Percentiles rank a stretch among this genome's conserved stretches.
phyloP scores from a whole-genome alignment of 2,888 invertebrate genomes.

The Chymomyza caudatula region DNA sequence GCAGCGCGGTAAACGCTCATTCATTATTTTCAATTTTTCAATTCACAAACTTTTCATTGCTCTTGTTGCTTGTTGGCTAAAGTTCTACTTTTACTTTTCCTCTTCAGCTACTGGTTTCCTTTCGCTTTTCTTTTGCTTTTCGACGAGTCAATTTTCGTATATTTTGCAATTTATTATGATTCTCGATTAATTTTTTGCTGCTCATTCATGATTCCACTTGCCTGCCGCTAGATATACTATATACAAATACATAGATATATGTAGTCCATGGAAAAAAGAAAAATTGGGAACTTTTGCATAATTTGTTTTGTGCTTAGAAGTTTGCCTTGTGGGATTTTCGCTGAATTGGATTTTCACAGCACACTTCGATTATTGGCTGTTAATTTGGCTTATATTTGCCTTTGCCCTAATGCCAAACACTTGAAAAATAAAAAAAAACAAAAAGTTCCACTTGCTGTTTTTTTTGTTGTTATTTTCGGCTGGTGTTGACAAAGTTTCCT shows the following conservation, averaged over 20 bases:
- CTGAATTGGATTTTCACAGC: slow-evolving; percentile 37
- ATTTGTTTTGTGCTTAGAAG: slow-evolving; percentile 11
- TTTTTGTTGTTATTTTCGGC: slow-evolving; percentile 22
- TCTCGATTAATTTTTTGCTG: slow-evolving; percentile 57
- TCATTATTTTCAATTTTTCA: slow-evolving; percentile 70
- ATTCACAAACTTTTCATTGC: slow-evolving; percentile 53
- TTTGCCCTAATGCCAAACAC: neutral
- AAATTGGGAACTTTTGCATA: slow-evolving; percentile 31
- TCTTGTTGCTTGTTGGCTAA: slow-evolving; percentile 18
- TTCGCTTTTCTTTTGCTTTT: neutral
- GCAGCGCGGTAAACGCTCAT: slow-evolving; percentile 39
- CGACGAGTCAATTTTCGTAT: slow-evolving; percentile 54
- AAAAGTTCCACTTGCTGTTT: slow-evolving; percentile 7
- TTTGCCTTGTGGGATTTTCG: slow-evolving; percentile 1
- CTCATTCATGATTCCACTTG: slow-evolving; percentile 3
- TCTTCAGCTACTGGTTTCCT: slow-evolving; percentile 6
- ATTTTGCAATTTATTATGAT: slow-evolving; percentile 70
- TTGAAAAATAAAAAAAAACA: slow-evolving; percentile 6
- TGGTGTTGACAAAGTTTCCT: neutral
- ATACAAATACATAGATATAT: neutral
- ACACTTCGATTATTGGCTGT: slow-evolving; percentile 60
- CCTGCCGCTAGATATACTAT: neutral
- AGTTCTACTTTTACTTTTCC: slow-evolving; percentile 16
- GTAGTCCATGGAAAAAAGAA: slow-evolving; percentile 16
- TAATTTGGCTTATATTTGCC: slow-evolving; percentile 41